Evolutionary conservation across 2,888 invertebrate species (phyloP).

Genomic region (Acleris sparsana): DNA sequence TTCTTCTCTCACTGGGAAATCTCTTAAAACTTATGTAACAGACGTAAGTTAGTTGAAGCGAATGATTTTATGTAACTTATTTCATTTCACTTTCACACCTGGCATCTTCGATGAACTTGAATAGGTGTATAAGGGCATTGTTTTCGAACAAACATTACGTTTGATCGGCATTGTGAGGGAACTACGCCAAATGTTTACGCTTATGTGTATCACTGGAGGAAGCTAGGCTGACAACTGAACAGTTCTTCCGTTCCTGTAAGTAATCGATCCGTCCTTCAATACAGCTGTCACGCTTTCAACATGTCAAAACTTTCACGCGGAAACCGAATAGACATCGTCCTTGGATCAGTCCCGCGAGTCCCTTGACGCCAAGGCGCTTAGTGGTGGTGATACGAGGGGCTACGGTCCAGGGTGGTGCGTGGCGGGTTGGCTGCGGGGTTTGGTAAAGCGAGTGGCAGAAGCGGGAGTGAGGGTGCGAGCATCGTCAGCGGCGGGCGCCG

Average conservation of each 20-base stretch:
- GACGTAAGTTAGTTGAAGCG: constrained; percentile 1
- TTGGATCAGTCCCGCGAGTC: constrained; percentile 9
- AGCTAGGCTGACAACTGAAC: constrained; percentile 9
- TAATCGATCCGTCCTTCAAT: constrained; percentile 29
- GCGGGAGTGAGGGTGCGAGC: constrained; percentile 49
- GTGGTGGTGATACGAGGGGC: not conserved
- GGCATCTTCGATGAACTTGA: not conserved
- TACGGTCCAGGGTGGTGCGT: not conserved
- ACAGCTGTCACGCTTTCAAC: constrained; percentile 28
- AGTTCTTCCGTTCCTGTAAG: constrained; percentile 14
- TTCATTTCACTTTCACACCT: constrained; percentile 17
- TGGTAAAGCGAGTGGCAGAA: constrained; percentile 36
- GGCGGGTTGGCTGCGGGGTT: constrained; percentile 2
- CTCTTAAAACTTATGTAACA: constrained; percentile 30
- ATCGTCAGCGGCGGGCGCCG: constrained; percentile 51
- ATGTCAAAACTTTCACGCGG: constrained; percentile 18
- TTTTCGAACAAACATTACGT: constrained; percentile 6
- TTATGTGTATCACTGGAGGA: constrained; percentile 13
- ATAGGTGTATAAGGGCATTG: not conserved
- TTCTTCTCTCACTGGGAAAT: constrained; percentile 6
- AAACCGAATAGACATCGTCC: constrained; percentile 14
- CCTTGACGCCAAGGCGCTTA: not conserved
- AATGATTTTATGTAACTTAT: constrained; percentile 31
- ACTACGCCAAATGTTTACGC: constrained; percentile 14
- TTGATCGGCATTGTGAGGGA: not conserved